Conservation (phyloP, 2,888 invertebrate genomes). For the Drosophila trichaetosa region DNA sequence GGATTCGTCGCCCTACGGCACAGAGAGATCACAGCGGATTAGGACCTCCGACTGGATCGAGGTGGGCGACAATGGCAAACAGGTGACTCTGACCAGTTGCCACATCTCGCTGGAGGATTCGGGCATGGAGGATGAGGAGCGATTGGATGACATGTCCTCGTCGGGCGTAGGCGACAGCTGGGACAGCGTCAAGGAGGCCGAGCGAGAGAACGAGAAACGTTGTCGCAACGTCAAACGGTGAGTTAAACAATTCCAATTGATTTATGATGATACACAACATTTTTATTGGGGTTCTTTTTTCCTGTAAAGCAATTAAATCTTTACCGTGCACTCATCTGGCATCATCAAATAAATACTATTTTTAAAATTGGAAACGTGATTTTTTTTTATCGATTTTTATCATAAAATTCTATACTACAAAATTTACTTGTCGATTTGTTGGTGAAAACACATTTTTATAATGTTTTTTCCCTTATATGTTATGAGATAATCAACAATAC, state of each 20-base stretch:
- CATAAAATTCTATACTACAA: background rate
- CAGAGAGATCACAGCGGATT: conserved; percentile 84
- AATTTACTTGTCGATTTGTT: background rate
- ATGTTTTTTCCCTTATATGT: background rate
- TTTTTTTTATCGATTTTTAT: background rate
- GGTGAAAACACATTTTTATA: background rate
- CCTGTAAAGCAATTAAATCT: background rate
- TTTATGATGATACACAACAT: background rate
- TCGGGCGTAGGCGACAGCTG: conserved; percentile 85
- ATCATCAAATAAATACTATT: background rate
- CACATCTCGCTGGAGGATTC: conserved; percentile 87
- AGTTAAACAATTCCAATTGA: conserved; percentile 44
- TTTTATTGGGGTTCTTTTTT: background rate
- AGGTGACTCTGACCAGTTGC: conserved; percentile 86
- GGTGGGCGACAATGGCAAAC: conserved; percentile 86
- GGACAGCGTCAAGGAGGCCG: conserved; percentile 85
- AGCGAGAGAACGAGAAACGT: conserved; percentile 74
- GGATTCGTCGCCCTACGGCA: conserved; percentile 84
- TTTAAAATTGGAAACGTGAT: background rate
- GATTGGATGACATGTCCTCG: conserved; percentile 85
- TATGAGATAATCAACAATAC: background rate
- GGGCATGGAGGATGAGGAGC: conserved; percentile 85
- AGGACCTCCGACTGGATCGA: conserved; percentile 87
- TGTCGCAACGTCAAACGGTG: conserved; percentile 81
- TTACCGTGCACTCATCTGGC: background rate